These are phyloP conservation scores for Dascyllus trimaculatus DNA, from an alignment of 2,113 vertebrate genomes.

Conservation along the genomic window DNA sequence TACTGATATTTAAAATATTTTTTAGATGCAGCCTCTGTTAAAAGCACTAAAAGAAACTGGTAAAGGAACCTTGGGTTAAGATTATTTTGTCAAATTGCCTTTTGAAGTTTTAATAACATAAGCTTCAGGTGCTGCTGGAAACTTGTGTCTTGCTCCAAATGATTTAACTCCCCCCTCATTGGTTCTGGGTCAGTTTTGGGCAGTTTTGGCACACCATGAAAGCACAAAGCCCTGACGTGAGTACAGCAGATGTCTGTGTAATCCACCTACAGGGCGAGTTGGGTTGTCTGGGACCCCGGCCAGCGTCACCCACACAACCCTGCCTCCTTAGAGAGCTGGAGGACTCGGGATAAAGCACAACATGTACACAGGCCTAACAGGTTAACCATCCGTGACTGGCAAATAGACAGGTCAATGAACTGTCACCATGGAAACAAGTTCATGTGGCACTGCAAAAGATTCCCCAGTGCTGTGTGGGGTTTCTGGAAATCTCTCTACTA, in stretches of 20 bases:
- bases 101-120: neutral
- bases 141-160: no score
- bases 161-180: neutral
- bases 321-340: slow-evolving; percentile 29
- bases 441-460: neutral
- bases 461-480: neutral
- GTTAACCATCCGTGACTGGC: slow-evolving; percentile 32
- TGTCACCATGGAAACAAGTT: slow-evolving; percentile 58
- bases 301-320: slow-evolving; percentile 48
- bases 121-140: neutral
- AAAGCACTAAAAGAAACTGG: neutral
- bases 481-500: neutral
- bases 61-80: neutral
- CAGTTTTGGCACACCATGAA: slow-evolving; percentile 15
- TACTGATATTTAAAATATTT: no score
- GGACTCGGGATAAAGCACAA: slow-evolving; percentile 21
- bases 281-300: slow-evolving; percentile 46
- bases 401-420: slow-evolving; percentile 40
- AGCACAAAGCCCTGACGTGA: slow-evolving; percentile 40
- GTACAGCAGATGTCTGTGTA: slow-evolving; percentile 56
- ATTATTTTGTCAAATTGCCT: neutral
- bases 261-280: slow-evolving; percentile 49
- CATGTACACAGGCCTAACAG: slow-evolving; percentile 25
- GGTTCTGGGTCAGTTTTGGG: slow-evolving; percentile 23
- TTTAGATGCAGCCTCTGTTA: neutral